Percentiles rank a stretch among this genome's conserved stretches.
phyloP scores from a whole-genome alignment of 2,888 invertebrate genomes.

The Trichacis sp. region DNA sequence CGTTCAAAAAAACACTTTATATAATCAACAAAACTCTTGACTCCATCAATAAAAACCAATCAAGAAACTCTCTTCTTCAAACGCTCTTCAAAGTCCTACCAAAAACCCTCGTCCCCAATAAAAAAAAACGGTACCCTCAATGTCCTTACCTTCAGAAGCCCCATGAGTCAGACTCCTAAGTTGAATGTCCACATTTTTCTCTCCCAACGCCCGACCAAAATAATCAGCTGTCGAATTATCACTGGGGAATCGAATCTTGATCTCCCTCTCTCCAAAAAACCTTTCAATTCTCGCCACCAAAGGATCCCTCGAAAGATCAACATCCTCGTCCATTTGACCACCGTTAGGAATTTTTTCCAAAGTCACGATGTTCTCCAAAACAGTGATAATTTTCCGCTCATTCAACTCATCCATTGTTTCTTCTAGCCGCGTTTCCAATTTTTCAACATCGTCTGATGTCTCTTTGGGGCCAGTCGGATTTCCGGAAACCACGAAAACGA shows the following conservation, averaged over 20 bases:
- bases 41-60: not conserved
- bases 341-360: conserved; percentile 56
- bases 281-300: conserved; percentile 59
- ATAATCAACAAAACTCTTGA: no score
- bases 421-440: conserved; percentile 52
- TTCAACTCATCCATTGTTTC: conserved; percentile 59
- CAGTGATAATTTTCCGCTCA: conserved; percentile 49
- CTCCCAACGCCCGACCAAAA: conserved; percentile 61
- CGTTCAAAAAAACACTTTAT: no score
- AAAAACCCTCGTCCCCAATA: no score
- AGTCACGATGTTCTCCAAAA: conserved; percentile 59
- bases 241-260: conserved; percentile 55
- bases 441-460: conserved; percentile 29
- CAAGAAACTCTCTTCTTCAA: not conserved
- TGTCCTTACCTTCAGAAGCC: conserved; percentile 62
- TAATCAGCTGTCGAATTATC: conserved; percentile 62
- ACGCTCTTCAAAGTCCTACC: no score
- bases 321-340: conserved; percentile 7
- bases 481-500: conserved; percentile 30
- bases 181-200: conserved; percentile 56
- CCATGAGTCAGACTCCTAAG: conserved; percentile 55
- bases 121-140: conserved; percentile 39
- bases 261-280: conserved; percentile 57
- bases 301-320: conserved; percentile 46
- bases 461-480: conserved; percentile 35